Conservation (phyloP, 2,888 invertebrate genomes). For the Lithosia quadra region DNA sequence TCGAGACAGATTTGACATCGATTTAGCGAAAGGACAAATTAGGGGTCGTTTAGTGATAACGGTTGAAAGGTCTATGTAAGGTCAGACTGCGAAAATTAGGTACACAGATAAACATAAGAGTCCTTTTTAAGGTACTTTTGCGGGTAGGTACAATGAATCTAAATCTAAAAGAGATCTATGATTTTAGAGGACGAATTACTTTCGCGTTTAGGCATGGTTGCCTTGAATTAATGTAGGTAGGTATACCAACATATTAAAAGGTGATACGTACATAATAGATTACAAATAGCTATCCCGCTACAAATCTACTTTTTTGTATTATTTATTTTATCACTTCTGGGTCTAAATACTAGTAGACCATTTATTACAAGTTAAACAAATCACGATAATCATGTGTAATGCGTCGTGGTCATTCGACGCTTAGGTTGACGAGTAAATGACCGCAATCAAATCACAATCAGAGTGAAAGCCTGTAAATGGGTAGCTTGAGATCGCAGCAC, state of each 20-base stretch:
- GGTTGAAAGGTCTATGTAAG: slow-evolving; percentile 32
- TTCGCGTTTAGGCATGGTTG: background rate
- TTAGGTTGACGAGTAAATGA: slow-evolving; percentile 77
- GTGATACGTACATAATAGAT: background rate
- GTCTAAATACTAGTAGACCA: slow-evolving; percentile 49
- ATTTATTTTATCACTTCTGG: background rate
- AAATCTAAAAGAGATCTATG: background rate
- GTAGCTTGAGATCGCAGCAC: slow-evolving; percentile 59
- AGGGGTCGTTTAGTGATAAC: slow-evolving; percentile 42
- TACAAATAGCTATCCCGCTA: background rate
- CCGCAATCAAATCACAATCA: slow-evolving; percentile 83
- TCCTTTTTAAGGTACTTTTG: slow-evolving; percentile 29
- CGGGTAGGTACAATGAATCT: slow-evolving; percentile 7
- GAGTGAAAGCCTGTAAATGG: slow-evolving; percentile 77
- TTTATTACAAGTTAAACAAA: slow-evolving; percentile 67
- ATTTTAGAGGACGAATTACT: background rate
- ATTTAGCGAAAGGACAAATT: slow-evolving; percentile 40
- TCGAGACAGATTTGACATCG: slow-evolving; percentile 47
- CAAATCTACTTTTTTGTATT: background rate
- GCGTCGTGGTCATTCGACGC: slow-evolving; percentile 63
- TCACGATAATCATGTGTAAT: slow-evolving; percentile 69
- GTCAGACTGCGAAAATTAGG: slow-evolving; percentile 29
- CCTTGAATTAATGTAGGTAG: no score
- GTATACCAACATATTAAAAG: no score
- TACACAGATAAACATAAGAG: slow-evolving; percentile 32